Conservation (phyloP, 2,888 invertebrate species). For the Mythimna ferrago region DNA sequence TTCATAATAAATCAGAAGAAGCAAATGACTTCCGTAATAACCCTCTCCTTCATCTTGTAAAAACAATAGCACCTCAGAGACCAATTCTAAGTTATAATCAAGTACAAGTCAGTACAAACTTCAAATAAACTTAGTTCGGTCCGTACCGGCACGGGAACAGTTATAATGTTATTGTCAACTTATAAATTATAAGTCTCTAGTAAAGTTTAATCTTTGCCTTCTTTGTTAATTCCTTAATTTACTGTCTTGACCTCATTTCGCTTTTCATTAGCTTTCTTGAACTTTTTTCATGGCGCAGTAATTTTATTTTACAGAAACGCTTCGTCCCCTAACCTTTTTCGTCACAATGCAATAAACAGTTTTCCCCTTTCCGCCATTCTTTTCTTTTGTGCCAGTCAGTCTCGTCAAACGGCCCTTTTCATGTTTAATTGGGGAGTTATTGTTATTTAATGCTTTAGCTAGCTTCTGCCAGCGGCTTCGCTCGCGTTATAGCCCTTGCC, state of each 20-base stretch:
- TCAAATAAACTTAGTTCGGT: constrained; percentile 3
- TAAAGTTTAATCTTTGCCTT: constrained; percentile 31
- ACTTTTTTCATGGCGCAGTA: not conserved
- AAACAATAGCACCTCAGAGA: not conserved
- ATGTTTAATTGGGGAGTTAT: not conserved
- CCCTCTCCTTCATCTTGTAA: rapidly evolving
- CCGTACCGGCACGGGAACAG: constrained; percentile 6
- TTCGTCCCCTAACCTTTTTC: not conserved
- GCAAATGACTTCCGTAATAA: not conserved
- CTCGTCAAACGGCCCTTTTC: not conserved
- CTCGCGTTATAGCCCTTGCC: too few species aligned
- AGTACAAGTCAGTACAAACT: constrained; percentile 15
- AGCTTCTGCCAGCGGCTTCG: too few species aligned
- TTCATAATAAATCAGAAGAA: too few species aligned
- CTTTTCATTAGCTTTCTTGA: not conserved
- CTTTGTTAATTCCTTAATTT: constrained; percentile 35
- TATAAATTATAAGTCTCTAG: constrained; percentile 18
- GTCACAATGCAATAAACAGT: not conserved
- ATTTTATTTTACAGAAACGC: not conserved
- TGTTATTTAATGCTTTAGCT: not conserved
- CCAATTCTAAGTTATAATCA: constrained; percentile 4
- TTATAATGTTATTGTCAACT: constrained; percentile 28
- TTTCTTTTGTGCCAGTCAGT: not conserved
- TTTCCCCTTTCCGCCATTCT: not conserved
- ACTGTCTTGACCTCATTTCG: constrained; percentile 3